Conservation (phyloP, 2,888 invertebrate genomes). For the Callyntrura sp. region DNA sequence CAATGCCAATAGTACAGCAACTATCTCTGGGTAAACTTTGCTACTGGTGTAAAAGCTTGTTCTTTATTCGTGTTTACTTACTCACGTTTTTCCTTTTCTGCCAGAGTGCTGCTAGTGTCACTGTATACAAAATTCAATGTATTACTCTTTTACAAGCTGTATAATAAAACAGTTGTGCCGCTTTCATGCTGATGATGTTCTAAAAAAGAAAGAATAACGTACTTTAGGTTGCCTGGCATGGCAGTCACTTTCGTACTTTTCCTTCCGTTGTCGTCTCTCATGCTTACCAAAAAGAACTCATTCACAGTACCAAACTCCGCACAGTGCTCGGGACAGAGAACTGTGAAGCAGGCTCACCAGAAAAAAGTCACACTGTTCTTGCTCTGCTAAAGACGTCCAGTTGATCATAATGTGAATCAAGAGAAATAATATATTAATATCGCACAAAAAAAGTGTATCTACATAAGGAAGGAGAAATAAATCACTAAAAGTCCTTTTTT, state of each 20-base stretch:
- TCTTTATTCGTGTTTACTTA: conserved; percentile 65
- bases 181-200: conserved; percentile 64
- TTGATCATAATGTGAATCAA: conserved; percentile 48
- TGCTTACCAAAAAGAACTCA: conserved; percentile 67
- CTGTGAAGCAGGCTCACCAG: conserved; percentile 57
- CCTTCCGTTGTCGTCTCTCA: conserved; percentile 64
- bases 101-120: conserved; percentile 54
- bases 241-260: conserved; percentile 65
- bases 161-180: conserved; percentile 15
- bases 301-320: conserved; percentile 63
- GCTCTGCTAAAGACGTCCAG: conserved; percentile 43
- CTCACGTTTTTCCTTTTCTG: conserved; percentile 28
- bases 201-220: conserved; percentile 36
- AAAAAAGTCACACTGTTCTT: conserved; percentile 48
- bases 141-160: conserved; percentile 30
- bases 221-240: conserved; percentile 27
- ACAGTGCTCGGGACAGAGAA: conserved; percentile 60
- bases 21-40: conserved; percentile 37
- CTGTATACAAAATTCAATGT: conserved; percentile 36
- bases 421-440: conserved; percentile 6
- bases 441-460: conserved; percentile 25
- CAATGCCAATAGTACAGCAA: conserved; percentile 19
- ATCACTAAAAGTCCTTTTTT: conserved; percentile 35
- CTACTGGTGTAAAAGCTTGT: conserved; percentile 32
- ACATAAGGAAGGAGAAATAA: conserved; percentile 10